Evolutionary conservation across 2,888 invertebrate genomes (phyloP).

Genomic region (Gryllus longicercus): DNA sequence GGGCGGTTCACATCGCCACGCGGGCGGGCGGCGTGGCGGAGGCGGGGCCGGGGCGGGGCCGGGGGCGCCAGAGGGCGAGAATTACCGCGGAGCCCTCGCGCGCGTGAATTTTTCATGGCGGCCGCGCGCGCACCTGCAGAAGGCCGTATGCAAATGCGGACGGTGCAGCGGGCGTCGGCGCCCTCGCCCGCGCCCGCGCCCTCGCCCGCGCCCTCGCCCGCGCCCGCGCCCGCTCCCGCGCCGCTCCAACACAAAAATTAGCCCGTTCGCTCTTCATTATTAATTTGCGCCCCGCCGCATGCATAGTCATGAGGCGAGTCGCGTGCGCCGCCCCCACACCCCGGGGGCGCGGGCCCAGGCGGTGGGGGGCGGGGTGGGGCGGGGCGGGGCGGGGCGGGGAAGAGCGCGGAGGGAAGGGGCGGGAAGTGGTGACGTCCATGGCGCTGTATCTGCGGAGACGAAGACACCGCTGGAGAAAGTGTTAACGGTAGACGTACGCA

Average conservation of each 20-base stretch:
- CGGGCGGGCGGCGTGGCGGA: not conserved
- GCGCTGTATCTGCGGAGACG: too few species aligned
- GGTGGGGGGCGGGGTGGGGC: not conserved
- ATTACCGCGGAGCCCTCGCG: not conserved
- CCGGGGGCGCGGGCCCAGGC: not conserved
- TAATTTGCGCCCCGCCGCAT: not conserved
- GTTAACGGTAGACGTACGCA: too few species aligned
- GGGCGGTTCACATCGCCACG: not conserved
- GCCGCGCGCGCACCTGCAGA: not conserved
- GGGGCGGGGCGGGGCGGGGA: too few species aligned
- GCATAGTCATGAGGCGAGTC: slow-evolving; percentile 9
- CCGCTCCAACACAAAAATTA: not conserved
- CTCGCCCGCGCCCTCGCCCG: too few species aligned
- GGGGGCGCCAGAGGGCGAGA: not conserved
- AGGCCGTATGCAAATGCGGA: not conserved
- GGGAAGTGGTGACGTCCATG: too few species aligned
- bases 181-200: too few species aligned
- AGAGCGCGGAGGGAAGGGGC: too few species aligned
- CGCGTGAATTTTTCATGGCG: slow-evolving; percentile 1
- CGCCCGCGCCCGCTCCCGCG: not conserved
- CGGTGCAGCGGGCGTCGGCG: not conserved
- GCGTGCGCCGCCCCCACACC: not conserved
- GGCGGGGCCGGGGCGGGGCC: not conserved
- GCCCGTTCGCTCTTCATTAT: slow-evolving; percentile 17
- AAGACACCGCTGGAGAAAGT: too few species aligned